Evolutionary conservation across 2,888 invertebrate species (phyloP).

Genomic region (Melinaea marsaeus): DNA sequence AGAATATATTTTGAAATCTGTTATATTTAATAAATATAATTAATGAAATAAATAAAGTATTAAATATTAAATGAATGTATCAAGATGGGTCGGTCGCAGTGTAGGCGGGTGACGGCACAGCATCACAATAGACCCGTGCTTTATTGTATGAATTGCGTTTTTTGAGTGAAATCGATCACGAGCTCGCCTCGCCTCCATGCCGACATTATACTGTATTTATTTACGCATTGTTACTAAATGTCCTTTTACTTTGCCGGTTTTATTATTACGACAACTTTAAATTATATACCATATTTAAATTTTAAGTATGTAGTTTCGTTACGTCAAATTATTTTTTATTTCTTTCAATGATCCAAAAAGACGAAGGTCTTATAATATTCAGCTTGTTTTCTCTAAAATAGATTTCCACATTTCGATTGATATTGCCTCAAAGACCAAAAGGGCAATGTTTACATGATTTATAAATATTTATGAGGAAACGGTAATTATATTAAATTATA

Average conservation of each 20-base stretch:
- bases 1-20: no score
- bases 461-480: constrained; percentile 46
- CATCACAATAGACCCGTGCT: constrained; percentile 64
- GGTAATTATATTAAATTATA: no score
- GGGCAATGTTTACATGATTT: constrained; percentile 34
- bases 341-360: no score
- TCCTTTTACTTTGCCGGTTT: constrained; percentile 22
- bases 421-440: constrained; percentile 19
- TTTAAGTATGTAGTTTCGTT: no score
- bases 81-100: constrained; percentile 42
- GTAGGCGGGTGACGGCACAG: constrained; percentile 55
- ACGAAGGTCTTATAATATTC: constrained; percentile 12
- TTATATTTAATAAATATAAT: no score
- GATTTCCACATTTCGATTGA: constrained; percentile 28
- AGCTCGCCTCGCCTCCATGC: constrained; percentile 51
- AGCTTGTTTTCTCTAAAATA: constrained; percentile 21
- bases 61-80: constrained; percentile 38
- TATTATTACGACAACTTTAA: not conserved
- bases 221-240: constrained; percentile 53
- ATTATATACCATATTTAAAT: no score
- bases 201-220: constrained; percentile 58
- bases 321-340: no score
- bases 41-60: no score
- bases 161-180: constrained; percentile 72
- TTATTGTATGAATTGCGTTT: constrained; percentile 72